phyloP scores from a whole-genome alignment of 1,140 invertebrate species.

The Drosophila jambulina region DNA sequence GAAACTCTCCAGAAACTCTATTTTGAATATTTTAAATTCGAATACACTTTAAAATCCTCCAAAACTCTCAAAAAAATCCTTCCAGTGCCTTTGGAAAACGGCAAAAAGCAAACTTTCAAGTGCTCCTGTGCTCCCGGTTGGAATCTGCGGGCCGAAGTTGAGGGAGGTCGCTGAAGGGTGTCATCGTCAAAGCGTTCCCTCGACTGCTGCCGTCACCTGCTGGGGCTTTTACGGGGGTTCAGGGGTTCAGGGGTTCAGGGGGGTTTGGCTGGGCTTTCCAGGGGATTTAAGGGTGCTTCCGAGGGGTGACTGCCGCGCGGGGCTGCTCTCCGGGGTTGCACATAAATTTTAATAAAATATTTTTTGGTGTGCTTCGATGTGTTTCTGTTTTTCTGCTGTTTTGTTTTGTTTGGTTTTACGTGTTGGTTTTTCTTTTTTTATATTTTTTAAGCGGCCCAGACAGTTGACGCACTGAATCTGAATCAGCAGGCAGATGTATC shows the following conservation, averaged over 20 bases:
- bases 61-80: background rate
- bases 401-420: background rate
- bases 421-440: constrained; percentile 8
- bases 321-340: constrained; percentile 56
- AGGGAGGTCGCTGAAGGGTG: constrained; percentile 55
- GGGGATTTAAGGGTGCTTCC: constrained; percentile 44
- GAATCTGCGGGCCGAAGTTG: constrained; percentile 11
- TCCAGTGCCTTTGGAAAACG: constrained; percentile 20
- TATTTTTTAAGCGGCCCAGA: constrained; percentile 33
- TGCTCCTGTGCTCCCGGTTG: constrained; percentile 18
- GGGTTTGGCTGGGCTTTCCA: background rate
- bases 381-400: constrained; percentile 16
- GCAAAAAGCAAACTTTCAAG: constrained; percentile 51
- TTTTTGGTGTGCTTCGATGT: constrained; percentile 55
- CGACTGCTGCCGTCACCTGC: constrained; percentile 31
- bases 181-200: constrained; percentile 44
- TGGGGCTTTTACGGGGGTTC: background rate
- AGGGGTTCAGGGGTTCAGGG: background rate
- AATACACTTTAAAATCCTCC: background rate
- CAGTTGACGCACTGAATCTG: constrained; percentile 39
- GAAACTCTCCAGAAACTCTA: too few species aligned
- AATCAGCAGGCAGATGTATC: constrained; percentile 37
- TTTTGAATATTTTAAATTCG: too few species aligned
- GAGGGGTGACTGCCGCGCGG: constrained; percentile 8
- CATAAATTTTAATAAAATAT: constrained; percentile 84